phyloP scores from a whole-genome alignment of 2,888 invertebrate species.

The Crematogaster levior region DNA sequence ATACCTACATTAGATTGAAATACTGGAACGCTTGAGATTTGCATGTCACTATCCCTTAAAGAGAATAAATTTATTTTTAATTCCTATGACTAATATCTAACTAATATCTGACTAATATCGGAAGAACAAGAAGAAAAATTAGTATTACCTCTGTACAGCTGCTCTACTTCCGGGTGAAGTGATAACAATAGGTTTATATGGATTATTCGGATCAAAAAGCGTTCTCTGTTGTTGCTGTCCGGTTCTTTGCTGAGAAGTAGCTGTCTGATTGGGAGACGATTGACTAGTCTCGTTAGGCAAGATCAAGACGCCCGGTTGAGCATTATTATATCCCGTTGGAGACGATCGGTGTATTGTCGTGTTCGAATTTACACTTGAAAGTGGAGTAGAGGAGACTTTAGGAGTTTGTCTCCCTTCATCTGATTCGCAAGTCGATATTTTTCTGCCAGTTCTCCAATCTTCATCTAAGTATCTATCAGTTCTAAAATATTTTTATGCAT shows the following conservation, averaged over 20 bases:
- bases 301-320: conserved; percentile 85
- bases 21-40: conserved; percentile 76
- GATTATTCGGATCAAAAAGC: conserved; percentile 89
- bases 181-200: conserved; percentile 91
- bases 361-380: conserved; percentile 73
- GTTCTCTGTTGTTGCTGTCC: conserved; percentile 85
- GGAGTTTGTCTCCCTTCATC: conserved; percentile 81
- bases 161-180: conserved; percentile 86
- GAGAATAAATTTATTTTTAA: background rate
- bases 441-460: conserved; percentile 83
- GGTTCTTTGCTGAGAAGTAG: conserved; percentile 48
- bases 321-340: conserved; percentile 69
- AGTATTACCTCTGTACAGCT: conserved; percentile 77
- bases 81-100: background rate
- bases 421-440: conserved; percentile 81
- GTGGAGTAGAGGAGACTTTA: conserved; percentile 69
- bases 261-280: conserved; percentile 73
- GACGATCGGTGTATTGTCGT: conserved; percentile 65
- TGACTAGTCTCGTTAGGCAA: conserved; percentile 82
- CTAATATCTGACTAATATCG: background rate
- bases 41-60: conserved; percentile 79
- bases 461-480: conserved; percentile 79
- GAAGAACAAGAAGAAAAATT: background rate
- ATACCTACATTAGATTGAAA: conserved; percentile 77
- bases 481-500: conserved; percentile 47